Percentiles rank a stretch among this genome's conserved stretches.
Conservation (phyloP, 37 sponge, comb jelly and placozoan genomes). For the Eunapius fragilis region DNA sequence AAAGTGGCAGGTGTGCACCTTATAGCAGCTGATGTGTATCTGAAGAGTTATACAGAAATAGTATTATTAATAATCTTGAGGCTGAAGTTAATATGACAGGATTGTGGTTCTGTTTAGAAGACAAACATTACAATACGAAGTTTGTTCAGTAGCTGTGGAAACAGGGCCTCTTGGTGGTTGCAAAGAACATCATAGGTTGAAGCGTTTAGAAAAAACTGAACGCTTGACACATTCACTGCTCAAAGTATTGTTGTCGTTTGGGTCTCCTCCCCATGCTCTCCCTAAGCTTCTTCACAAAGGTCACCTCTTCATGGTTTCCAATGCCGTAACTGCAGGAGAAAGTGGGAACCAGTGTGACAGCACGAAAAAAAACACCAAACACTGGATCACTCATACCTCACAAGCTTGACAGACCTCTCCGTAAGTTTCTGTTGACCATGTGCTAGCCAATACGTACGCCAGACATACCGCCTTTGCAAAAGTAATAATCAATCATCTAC, state of each 20-base stretch:
- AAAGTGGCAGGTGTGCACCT: too few species aligned
- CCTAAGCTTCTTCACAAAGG: neutral
- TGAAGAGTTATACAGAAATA: too few species aligned
- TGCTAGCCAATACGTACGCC: slow-evolving; percentile 67
- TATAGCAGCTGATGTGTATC: too few species aligned
- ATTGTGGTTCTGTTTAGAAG: neutral
- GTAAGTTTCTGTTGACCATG: slow-evolving; percentile 35
- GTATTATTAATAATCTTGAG: neutral
- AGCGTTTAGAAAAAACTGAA: neutral
- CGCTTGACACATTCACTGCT: neutral
- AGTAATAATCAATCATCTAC: neutral
- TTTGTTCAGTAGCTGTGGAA: neutral
- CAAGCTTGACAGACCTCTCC: slow-evolving; percentile 28
- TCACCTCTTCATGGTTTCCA: slow-evolving; percentile 15
- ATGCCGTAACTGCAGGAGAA: slow-evolving; percentile 36
- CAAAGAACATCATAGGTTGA: too few species aligned
- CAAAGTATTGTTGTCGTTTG: neutral
- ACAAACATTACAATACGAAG: neutral
- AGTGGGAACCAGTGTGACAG: neutral
- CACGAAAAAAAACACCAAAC: neutral
- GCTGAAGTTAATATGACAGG: neutral
- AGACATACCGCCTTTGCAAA: slow-evolving; percentile 53
- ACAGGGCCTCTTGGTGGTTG: neutral
- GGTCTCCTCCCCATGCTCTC: neutral
- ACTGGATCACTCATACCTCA: slow-evolving; percentile 14